Base-by-base conservation (phyloP, 2,888 invertebrate genomes). In the Trichogramma dendrolimi region DNA sequence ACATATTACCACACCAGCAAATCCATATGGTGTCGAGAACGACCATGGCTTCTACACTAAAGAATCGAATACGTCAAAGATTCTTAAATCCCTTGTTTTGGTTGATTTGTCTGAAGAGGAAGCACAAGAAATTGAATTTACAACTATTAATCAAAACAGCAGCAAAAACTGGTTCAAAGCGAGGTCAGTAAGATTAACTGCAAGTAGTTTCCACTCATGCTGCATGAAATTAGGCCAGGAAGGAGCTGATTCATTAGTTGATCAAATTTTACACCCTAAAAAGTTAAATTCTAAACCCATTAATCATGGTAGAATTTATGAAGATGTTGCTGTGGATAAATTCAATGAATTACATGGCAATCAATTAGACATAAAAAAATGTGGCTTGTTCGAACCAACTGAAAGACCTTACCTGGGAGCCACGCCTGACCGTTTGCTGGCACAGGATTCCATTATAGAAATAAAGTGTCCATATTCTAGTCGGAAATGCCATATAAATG, bases 401-500 rank as follows among this genome's bases (percentile, higher is more conserved):
- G 56, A 49, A 40, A n/a, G 46, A 58, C 64, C 60, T 59, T 63
- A 48, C 10, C 50, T 65, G 43, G 67, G 61, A 42, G 66, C 66
- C 47, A 55, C 66, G 14, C 58, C 65, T n/a, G 63, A 67, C 56
- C 62, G 65, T 10, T 61, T 67, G 38, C 41, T 63, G 6, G 43
- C 41, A 7, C 44, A 55, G 27, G 55, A 58, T 41, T 27, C 55
- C 6, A 52, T 61, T 11, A 38, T 66, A 5, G 66, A 66, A 61
- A 62, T 67, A 4, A 65, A 67, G 50, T 63, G 63, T 40, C 62
- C 62, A 1, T 58, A 46, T 61, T 39, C 56, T n/a, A 51, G 53
- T 38, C 51, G 51, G 58, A 41, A 52, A 7, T 41, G 1, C 6
- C 10, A 10, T 42, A 61, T 65, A 47, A 42, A 49, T 10, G 42